A percentile compares a stretch with the other conserved stretches of the same genome.
These are phyloP conservation scores for Drosophila repleta DNA, from an alignment of 1,140 invertebrate genomes.

Conservation along the genomic window DNA sequence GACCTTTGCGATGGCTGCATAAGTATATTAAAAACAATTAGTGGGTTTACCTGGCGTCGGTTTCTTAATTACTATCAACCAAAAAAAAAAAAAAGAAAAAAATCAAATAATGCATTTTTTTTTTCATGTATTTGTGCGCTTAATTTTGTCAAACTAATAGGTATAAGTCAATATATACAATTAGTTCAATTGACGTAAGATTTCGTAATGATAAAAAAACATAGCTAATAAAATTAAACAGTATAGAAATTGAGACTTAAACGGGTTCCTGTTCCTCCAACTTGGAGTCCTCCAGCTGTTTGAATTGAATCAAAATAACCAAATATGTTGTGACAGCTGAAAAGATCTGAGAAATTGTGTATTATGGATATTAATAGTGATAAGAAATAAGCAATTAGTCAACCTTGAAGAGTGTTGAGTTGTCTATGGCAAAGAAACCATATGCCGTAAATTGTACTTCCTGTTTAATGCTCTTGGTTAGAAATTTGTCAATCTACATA, in stretches of 20 bases:
- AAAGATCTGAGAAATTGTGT: constrained; percentile 64
- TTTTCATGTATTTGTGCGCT: constrained; percentile 33
- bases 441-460: constrained; percentile 82
- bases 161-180: constrained; percentile 39
- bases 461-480: constrained; percentile 82
- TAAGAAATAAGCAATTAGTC: neutral
- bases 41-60: constrained; percentile 43
- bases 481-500: constrained; percentile 76
- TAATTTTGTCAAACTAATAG: constrained; percentile 18
- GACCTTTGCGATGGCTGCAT: constrained; percentile 8
- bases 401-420: constrained; percentile 80
- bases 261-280: constrained; percentile 46
- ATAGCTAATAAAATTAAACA: constrained; percentile 47
- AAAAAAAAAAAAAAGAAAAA: constrained; percentile 14
- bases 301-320: constrained; percentile 81
- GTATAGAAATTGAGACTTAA: constrained; percentile 12
- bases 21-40: constrained; percentile 17
- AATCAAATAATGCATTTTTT: constrained; percentile 31
- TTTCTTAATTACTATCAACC: constrained; percentile 54
- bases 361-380: neutral
- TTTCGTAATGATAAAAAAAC: constrained; percentile 58
- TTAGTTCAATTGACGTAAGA: constrained; percentile 71
- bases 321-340: constrained; percentile 81
- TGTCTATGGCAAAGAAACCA: constrained; percentile 81
- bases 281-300: constrained; percentile 80